Percentiles rank a stretch among this genome's conserved stretches.
Evolutionary conservation across 53 echinoderm and acorn worm species (phyloP).

Genomic region (Paracentrotus lividus): DNA sequence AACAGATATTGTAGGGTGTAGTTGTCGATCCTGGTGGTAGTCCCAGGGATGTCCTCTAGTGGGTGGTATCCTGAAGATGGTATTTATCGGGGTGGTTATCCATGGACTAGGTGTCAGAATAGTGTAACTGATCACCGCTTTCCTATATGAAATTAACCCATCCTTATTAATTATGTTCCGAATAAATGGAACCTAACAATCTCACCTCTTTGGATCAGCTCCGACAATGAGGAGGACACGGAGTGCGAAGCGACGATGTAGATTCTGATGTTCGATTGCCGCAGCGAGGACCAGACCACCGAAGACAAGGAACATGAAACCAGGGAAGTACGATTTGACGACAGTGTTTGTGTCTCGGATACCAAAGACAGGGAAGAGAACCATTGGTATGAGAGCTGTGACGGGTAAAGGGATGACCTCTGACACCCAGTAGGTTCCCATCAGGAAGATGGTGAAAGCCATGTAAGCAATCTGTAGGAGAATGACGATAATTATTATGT

Average conservation of each 20-base stretch:
- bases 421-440: conserved; percentile 44
- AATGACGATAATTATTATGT: background rate
- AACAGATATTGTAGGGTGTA: too few relatives aligned
- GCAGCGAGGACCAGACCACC: conserved; percentile 36
- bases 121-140: too few relatives aligned
- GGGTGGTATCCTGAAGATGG: too few relatives aligned
- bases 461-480: conserved; percentile 17
- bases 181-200: too few relatives aligned
- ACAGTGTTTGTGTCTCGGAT: conserved; percentile 13
- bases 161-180: too few relatives aligned
- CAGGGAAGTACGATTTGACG: background rate
- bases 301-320: conserved; percentile 17
- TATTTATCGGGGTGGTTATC: too few relatives aligned
- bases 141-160: too few relatives aligned
- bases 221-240: conserved; percentile 86
- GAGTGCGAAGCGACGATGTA: conserved; percentile 51
- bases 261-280: conserved; percentile 49
- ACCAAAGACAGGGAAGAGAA: conserved; percentile 46
- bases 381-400: conserved; percentile 46
- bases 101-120: too few relatives aligned
- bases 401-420: background rate
- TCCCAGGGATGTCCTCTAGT: too few relatives aligned
- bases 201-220: conserved; percentile 87
- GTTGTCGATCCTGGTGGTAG: too few relatives aligned
- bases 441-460: background rate